Evolutionary conservation across 2,113 vertebrate genomes (phyloP).

Genomic region (Hydrolagus affinis): DNA sequence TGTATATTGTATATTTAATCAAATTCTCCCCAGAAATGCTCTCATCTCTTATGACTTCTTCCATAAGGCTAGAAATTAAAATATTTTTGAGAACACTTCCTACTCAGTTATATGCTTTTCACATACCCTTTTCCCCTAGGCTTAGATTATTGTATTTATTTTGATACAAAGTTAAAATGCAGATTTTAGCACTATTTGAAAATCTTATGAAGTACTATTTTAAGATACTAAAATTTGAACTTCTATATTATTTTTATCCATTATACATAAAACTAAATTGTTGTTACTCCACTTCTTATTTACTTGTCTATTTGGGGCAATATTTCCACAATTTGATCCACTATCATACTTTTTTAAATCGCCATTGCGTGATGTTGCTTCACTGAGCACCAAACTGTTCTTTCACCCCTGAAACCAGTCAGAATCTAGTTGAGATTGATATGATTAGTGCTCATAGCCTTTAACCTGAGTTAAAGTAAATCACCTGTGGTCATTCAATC

Average conservation of each 20-base stretch:
- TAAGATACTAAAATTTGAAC: background rate
- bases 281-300: background rate
- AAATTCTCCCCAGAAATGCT: background rate
- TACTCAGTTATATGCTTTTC: background rate
- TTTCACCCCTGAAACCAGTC: background rate
- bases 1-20: background rate
- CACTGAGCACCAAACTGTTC: background rate
- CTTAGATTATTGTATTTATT: background rate
- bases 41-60: background rate
- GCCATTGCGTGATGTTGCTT: background rate
- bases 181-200: too few relatives aligned
- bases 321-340: background rate
- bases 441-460: background rate
- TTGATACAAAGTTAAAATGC: background rate
- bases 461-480: background rate
- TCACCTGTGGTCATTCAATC: background rate
- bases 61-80: conserved; percentile 10
- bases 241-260: background rate
- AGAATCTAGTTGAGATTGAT: background rate
- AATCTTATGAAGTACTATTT: background rate
- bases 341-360: background rate
- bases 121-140: background rate
- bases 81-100: background rate
- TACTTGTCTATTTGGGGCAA: background rate
- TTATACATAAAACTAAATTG: background rate